These are phyloP conservation scores for Albula goreensis DNA, from an alignment of 2,113 vertebrate genomes.

Conservation along the genomic window DNA sequence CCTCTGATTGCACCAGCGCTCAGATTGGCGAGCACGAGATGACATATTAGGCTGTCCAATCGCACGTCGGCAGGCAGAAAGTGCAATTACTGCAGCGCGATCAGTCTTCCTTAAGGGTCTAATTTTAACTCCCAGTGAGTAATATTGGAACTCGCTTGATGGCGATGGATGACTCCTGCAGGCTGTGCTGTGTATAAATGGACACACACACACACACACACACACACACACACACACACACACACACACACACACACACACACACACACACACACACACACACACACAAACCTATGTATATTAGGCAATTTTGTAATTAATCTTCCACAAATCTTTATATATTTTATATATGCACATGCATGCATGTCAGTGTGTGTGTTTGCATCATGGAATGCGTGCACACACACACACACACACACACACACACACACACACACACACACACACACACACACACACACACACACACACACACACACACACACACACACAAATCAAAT, in stretches of 20 bases:
- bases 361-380: neutral
- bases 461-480: too few relatives aligned
- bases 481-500: too few relatives aligned
- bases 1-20: neutral
- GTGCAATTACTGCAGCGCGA: constrained; percentile 61
- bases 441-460: too few relatives aligned
- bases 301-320: too few relatives aligned
- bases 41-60: constrained; percentile 15
- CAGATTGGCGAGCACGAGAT: neutral
- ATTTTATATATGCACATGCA: constrained; percentile 31
- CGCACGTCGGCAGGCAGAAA: constrained; percentile 38
- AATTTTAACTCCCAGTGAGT: constrained; percentile 37
- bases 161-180: neutral
- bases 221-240: too few relatives aligned
- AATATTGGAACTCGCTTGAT: neutral
- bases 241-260: neutral
- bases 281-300: too few relatives aligned
- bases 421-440: too few relatives aligned
- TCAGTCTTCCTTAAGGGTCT: constrained; percentile 48
- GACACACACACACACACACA: neutral
- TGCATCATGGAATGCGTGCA: neutral
- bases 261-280: too few relatives aligned
- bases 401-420: too few relatives aligned
- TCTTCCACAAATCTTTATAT: neutral
- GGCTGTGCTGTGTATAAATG: constrained; percentile 19